These are phyloP conservation scores for Brachyalestes nurse DNA, from an alignment of 2,797 vertebrate genomes.

Conservation along the genomic window DNA sequence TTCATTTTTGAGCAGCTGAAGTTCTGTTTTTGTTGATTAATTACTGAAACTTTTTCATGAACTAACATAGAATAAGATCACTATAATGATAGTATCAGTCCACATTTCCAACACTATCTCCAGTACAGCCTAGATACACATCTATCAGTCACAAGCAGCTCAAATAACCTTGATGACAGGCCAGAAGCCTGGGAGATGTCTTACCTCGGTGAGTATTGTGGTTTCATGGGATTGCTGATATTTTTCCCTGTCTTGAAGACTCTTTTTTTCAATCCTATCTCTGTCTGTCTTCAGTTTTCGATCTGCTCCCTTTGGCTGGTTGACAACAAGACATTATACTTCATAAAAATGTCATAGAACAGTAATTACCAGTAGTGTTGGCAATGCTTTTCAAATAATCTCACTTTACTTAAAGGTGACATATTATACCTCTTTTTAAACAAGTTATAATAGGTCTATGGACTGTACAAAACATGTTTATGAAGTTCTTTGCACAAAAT, in stretches of 20 bases:
- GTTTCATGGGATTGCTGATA: slow-evolving; percentile 89
- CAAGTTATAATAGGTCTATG: too few relatives aligned
- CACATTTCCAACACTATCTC: too few relatives aligned
- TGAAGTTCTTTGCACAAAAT: too few relatives aligned
- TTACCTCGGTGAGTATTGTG: slow-evolving; percentile 68
- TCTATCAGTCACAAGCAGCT: background rate
- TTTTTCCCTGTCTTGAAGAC: slow-evolving; percentile 87
- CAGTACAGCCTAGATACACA: too few relatives aligned
- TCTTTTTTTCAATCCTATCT: slow-evolving; percentile 93
- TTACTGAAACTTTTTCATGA: too few relatives aligned
- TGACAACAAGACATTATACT: background rate
- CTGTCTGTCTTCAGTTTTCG: slow-evolving; percentile 94
- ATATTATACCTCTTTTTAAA: too few relatives aligned
- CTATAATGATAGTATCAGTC: too few relatives aligned
- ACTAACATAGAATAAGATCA: too few relatives aligned
- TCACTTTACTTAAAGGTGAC: background rate
- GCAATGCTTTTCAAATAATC: background rate
- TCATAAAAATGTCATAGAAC: background rate
- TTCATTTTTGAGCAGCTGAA: too few relatives aligned
- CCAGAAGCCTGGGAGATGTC: background rate
- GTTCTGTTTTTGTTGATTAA: too few relatives aligned
- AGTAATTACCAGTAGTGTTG: background rate
- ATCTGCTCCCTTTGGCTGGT: slow-evolving; percentile 95
- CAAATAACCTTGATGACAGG: background rate
- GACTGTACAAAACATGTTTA: too few relatives aligned